Evolutionary conservation across 1,140 invertebrate species (phyloP).

Genomic region (Maniola jurtina): DNA sequence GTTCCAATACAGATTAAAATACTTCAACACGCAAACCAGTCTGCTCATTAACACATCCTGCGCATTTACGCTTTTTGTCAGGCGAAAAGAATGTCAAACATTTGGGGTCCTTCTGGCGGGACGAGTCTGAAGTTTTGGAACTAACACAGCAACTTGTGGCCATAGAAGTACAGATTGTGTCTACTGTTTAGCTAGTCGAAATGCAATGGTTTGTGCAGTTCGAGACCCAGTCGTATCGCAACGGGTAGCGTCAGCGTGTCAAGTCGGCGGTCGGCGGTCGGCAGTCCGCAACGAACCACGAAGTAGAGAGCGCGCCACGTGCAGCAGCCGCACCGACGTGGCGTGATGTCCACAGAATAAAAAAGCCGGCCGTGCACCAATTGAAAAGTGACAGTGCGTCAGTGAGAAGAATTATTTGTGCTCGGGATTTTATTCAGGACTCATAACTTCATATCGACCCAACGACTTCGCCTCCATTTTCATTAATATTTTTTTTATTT

Average conservation of each 20-base stretch:
- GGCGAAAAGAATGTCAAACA: conserved; percentile 18
- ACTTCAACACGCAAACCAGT: conserved; percentile 4
- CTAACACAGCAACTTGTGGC: neutral
- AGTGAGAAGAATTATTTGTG: conserved; percentile 63
- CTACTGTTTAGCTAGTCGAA: conserved; percentile 27
- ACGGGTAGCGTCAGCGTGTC: conserved; percentile 26
- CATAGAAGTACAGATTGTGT: neutral
- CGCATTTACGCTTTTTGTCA: conserved; percentile 13
- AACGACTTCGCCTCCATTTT: conserved; percentile 36
- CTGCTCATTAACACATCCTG: conserved; percentile 9
- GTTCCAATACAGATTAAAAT: neutral
- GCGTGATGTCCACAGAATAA: conserved; percentile 55
- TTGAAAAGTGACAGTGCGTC: conserved; percentile 67
- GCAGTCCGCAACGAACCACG: conserved; percentile 61
- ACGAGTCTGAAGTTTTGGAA: neutral
- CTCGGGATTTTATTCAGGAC: conserved; percentile 47
- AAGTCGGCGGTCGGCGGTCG: conserved; percentile 22
- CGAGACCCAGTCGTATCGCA: conserved; percentile 16
- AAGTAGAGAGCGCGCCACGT: conserved; percentile 54
- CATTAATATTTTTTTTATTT: conserved; percentile 44
- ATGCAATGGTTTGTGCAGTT: conserved; percentile 35
- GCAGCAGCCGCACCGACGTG: conserved; percentile 46
- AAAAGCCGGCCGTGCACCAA: conserved; percentile 59
- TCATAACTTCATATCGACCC: conserved; percentile 36
- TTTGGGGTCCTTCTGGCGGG: conserved; percentile 18